Evolutionary conservation across 2,797 vertebrate genomes (phyloP).

Genomic region (Artibeus lituratus): DNA sequence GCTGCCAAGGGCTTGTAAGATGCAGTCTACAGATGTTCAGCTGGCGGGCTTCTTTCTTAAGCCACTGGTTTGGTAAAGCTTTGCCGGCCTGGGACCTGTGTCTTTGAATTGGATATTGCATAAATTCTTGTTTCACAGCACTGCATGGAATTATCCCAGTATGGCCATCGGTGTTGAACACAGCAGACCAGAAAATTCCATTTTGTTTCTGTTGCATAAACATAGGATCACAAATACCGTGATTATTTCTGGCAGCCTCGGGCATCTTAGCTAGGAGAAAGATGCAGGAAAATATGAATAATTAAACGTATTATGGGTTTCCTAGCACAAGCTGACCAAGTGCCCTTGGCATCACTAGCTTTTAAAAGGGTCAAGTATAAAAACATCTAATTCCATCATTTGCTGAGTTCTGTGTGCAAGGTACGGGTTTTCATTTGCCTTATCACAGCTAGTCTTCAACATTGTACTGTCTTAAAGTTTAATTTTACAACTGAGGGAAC

Average conservation of each 20-base stretch:
- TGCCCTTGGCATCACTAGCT: conserved; percentile 12
- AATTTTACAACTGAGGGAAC: background rate
- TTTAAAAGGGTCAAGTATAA: conserved; percentile 43
- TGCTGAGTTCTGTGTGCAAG: background rate
- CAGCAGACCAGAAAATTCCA: conserved; percentile 70
- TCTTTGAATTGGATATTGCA: background rate
- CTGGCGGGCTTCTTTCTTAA: background rate
- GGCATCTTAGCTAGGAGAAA: conserved; percentile 55
- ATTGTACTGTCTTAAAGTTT: background rate
- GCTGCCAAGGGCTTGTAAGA: background rate
- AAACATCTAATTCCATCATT: background rate
- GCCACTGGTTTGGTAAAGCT: background rate
- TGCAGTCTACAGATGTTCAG: background rate
- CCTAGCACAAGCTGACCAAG: conserved; percentile 40
- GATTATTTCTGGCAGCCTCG: conserved; percentile 70
- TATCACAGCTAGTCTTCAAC: background rate
- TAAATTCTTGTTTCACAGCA: conserved; percentile 1
- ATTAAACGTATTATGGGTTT: conserved; percentile 56
- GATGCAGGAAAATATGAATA: conserved; percentile 55
- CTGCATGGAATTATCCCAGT: conserved; percentile 45
- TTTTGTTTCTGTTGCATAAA: conserved; percentile 75
- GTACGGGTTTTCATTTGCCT: background rate
- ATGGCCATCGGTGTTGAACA: conserved; percentile 56
- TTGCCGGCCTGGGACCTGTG: background rate
- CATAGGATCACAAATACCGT: conserved; percentile 71